phyloP scores from a whole-genome alignment of 2,113 vertebrate species.

The Axis porcinus region DNA sequence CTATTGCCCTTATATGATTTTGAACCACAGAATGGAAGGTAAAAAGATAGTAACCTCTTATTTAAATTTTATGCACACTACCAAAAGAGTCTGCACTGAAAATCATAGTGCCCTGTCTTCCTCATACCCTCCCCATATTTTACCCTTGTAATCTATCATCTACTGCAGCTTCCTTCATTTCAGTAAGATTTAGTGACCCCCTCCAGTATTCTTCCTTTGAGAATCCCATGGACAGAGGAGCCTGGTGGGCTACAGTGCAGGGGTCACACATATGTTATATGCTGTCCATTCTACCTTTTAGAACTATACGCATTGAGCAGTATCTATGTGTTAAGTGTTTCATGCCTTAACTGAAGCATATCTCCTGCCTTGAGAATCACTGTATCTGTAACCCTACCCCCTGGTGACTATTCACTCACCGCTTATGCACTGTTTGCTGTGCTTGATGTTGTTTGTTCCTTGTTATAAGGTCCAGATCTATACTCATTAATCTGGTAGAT shows the following conservation, averaged over 20 bases:
- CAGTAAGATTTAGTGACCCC: not conserved
- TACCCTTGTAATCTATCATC: not conserved
- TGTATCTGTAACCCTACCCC: not conserved
- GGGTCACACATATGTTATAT: not conserved
- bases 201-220: not conserved
- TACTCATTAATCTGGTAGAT: not conserved
- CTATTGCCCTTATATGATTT: not conserved
- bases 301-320: rapidly evolving
- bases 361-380: not conserved
- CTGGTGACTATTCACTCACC: not conserved
- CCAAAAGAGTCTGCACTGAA: not conserved
- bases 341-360: not conserved
- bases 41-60: not conserved
- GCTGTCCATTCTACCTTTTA: not conserved
- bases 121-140: not conserved
- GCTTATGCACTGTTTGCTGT: rapidly evolving
- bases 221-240: not conserved
- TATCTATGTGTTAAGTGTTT: not conserved
- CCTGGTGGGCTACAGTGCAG: not conserved
- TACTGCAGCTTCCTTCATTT: not conserved
- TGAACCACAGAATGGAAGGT: not conserved
- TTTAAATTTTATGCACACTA: not conserved
- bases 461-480: not conserved
- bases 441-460: not conserved
- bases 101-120: not conserved